Evolutionary conservation across 2,888 invertebrate species (phyloP), one percentile per base, ranked within the genome.

Genomic region (Synanthedon vespiformis): DNA sequence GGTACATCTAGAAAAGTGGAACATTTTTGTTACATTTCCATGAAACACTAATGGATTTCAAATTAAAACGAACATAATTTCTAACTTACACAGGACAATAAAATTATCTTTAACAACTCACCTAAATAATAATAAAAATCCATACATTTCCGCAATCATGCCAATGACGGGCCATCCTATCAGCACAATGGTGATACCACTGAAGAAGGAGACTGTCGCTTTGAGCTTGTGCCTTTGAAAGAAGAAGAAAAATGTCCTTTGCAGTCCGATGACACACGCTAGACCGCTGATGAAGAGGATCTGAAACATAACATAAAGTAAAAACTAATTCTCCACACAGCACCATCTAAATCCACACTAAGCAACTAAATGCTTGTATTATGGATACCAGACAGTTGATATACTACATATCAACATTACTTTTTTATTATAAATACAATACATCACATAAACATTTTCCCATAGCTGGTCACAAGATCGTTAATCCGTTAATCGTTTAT

Each of bases 151-250:
- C 61, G 98, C 90, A 49, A 96, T 88, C 95, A 99, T 99, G 56
- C 99, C 99, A 54, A 98, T 87, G 62, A 99, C 89, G 0, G 99
- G 99, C 94, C 96, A 99, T 10, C 99, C 99, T 40, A 98, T 76
- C 11, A 99, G 89, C 27, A 99, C 98, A 51, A 98, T 90, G 4
- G 93, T 77, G 62, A 99, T 96, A 2, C 99, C 99, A 12, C 96
- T 95, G 70, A 98, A 94, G 83, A 98, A 98, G 0, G 95, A 93
- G 1, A 92, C 82, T 0, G 96, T 94, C 0, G 95, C 98, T 89
- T 94, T 96, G 52, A 95, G 86, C 90, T 99, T 99, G 77, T 98
- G 98, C 60, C 92, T 88, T 87, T 99, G 99, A 80, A 99, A 99
- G 89, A 99, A 99, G 81, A 99, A 99, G 70, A 95, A 92, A 69